Percentiles rank a stretch among this genome's conserved stretches.
phyloP scores from a whole-genome alignment of 2,888 invertebrate species.

The Oegoconia quadripuncta region DNA sequence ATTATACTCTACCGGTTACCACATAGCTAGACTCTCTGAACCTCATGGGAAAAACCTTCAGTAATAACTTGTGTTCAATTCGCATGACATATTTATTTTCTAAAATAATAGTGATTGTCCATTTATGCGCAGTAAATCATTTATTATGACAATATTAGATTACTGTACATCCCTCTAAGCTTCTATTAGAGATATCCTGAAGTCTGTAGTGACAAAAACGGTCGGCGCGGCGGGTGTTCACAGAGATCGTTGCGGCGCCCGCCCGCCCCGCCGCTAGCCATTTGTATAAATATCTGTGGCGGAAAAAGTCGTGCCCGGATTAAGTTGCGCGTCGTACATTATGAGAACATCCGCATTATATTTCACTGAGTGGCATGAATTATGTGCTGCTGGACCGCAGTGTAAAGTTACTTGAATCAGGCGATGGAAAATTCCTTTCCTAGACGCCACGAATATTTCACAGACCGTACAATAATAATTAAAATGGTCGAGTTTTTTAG shows the following conservation, averaged over 20 bases:
- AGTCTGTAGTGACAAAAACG: slow-evolving; percentile 13
- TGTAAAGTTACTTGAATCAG: slow-evolving; percentile 58
- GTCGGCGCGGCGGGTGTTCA: slow-evolving; percentile 31
- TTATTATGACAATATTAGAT: too few species aligned
- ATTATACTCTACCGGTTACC: too few species aligned
- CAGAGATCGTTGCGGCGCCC: slow-evolving; percentile 37
- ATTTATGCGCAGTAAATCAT: too few species aligned
- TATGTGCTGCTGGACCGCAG: slow-evolving; percentile 57
- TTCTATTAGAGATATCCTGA: slow-evolving; percentile 1
- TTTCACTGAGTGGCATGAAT: slow-evolving; percentile 68
- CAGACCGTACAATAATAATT: slow-evolving; percentile 1
- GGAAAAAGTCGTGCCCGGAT: slow-evolving; percentile 63
- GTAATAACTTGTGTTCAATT: too few species aligned
- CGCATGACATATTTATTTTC: too few species aligned
- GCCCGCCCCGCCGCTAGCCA: slow-evolving; percentile 24
- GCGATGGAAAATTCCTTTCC: slow-evolving; percentile 46
- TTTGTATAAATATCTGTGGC: slow-evolving; percentile 55
- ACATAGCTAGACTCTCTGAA: too few species aligned
- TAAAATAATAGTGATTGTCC: too few species aligned
- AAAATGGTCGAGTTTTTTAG: not conserved
- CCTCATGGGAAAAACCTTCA: too few species aligned
- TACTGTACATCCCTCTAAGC: not conserved
- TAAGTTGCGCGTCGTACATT: slow-evolving; percentile 72
- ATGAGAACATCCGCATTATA: slow-evolving; percentile 72
- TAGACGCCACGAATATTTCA: slow-evolving; percentile 25